Evolutionary conservation across 2,888 invertebrate genomes (phyloP).

Genomic region (Notocelia uddmanniana): DNA sequence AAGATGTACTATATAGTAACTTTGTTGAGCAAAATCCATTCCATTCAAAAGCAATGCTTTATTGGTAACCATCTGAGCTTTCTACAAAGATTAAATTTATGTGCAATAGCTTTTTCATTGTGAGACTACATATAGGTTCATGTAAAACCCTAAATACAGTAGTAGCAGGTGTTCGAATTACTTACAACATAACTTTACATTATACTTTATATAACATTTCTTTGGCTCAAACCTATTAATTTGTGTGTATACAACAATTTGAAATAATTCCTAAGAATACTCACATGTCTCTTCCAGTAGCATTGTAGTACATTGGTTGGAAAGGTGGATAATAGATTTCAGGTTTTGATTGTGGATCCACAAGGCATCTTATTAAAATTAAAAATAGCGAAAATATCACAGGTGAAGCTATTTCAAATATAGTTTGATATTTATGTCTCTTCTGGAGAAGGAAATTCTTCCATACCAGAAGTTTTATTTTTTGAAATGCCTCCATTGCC

Average conservation of each 20-base stretch:
- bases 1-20: too few relatives aligned
- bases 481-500: constrained; percentile 79
- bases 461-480: constrained; percentile 91
- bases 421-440: constrained; percentile 89
- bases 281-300: constrained; percentile 73
- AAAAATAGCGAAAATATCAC: constrained; percentile 89
- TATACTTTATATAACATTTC: too few relatives aligned
- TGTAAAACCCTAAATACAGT: background rate
- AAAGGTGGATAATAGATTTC: constrained; percentile 69
- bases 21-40: too few relatives aligned
- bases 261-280: constrained; percentile 52
- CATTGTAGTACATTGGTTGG: constrained; percentile 76
- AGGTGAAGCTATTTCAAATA: constrained; percentile 90
- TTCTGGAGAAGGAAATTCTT: constrained; percentile 93
- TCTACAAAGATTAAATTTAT: background rate
- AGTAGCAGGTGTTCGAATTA: too few relatives aligned
- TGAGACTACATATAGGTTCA: background rate
- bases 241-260: background rate
- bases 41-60: background rate
- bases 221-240: too few relatives aligned
- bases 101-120: background rate
- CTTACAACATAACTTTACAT: background rate
- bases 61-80: background rate
- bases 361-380: constrained; percentile 89
- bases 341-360: constrained; percentile 85